phyloP scores from a whole-genome alignment of 2,113 vertebrate genomes.

The Tupaia chinensis region DNA sequence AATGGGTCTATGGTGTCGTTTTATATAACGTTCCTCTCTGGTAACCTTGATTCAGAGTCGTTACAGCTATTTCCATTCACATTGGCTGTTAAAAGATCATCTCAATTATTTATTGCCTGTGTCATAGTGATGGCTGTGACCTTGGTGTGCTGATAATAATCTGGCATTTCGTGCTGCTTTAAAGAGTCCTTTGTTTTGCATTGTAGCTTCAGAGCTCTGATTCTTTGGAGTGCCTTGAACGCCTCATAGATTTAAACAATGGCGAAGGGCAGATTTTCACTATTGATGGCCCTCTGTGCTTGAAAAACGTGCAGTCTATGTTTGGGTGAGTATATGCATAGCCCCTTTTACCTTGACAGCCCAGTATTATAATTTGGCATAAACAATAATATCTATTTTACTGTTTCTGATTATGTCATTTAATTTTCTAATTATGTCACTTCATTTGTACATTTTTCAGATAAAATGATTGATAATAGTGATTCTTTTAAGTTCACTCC shows the following conservation, averaged over 20 bases:
- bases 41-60: constrained; percentile 38
- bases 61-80: constrained; percentile 27
- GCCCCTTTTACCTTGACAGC: constrained; percentile 32
- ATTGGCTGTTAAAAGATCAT: constrained; percentile 27
- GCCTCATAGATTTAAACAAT: constrained; percentile 95
- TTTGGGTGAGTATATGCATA: constrained; percentile 91
- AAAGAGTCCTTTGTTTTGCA: constrained; percentile 22
- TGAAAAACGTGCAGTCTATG: constrained; percentile 99
- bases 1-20: constrained; percentile 16
- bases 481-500: constrained; percentile 29
- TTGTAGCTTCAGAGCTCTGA: constrained; percentile 95
- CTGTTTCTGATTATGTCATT: constrained; percentile 30
- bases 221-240: constrained; percentile 95
- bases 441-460: constrained; percentile 32
- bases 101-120: not conserved
- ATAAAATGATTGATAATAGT: constrained; percentile 27
- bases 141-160: not conserved
- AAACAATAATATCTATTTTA: not conserved
- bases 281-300: constrained; percentile 95
- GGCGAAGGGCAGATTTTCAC: constrained; percentile 98
- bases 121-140: not conserved
- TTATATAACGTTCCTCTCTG: not conserved
- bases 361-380: constrained; percentile 34
- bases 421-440: not conserved
- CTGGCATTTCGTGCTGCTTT: not conserved